Base-by-base conservation (phyloP, 1,140 invertebrate species). In the Drosophila tani region DNA sequence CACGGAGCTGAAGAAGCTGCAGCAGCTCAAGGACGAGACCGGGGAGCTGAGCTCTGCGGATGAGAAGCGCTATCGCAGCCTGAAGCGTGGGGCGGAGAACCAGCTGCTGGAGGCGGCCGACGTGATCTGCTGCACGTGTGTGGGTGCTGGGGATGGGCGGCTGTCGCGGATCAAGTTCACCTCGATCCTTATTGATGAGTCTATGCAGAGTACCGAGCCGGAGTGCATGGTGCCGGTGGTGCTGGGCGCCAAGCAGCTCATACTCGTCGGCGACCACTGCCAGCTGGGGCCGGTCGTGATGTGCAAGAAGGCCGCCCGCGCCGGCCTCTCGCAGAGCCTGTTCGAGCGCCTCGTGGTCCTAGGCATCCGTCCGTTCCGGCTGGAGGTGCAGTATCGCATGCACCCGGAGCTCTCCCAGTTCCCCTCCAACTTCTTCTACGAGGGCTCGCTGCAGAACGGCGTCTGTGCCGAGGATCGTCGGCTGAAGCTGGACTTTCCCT, bases 371-470 rank as follows among this genome's bases (percentile, higher is more conserved):
- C 98, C 98, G 0, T 98, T 99, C 93, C 95, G 98, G 2, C 93
- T 99, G 1, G 98, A 99, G 93, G 99, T 99, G 2, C 99, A 99
- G 92, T 99, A 99, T 92, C 95, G 99, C 60, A 99, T 99, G 99
- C 98, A 99, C 91, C 99, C 99, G 0, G 98, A 99, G 86, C 94
- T 99, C 0, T 99, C 98, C 0, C 95, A 98, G 47, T 99, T 99
- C 92, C 99, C 99, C 0, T 99, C 98, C 0, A 99, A 99, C 93
- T 99, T 99, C 93, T 99, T 99, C 93, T 99, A 99, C 92, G 99
- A 99, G 93, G 99, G 99, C 0, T 99, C 97, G 2, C 94, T 99
- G 27, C 99, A 99, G 93, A 99, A 99, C 93, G 99, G 99, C 2
- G 99, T 99, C 3, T 98, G 98, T 82, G 97, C 98, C 14, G 98